Evolutionary conservation across 2,888 invertebrate species (phyloP).

Genomic region (Drosophila barbarae): DNA sequence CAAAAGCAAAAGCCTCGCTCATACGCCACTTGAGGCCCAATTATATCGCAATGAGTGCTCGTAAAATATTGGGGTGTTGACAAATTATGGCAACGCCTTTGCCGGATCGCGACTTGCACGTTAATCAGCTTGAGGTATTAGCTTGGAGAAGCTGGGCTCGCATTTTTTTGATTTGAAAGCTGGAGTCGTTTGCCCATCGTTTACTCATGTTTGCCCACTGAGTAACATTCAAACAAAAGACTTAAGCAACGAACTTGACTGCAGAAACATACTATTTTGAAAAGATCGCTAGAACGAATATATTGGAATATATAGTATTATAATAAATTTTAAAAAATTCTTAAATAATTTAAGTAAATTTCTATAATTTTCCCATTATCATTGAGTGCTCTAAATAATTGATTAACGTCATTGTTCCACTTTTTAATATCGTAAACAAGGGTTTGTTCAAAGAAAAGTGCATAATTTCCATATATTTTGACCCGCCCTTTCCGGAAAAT

Average conservation of each 20-base stretch:
- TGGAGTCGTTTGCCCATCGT: no score
- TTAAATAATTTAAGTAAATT: neutral
- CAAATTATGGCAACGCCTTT: conserved; percentile 77
- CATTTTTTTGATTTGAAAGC: no score
- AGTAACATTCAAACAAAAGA: conserved; percentile 65
- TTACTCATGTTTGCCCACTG: no score
- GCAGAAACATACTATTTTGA: no score
- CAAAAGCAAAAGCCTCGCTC: conserved; percentile 20
- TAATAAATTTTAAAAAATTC: neutral
- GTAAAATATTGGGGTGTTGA: conserved; percentile 77
- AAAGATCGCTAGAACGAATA: no score
- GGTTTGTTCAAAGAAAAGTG: neutral
- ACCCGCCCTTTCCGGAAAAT: conserved; percentile 9
- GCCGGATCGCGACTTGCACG: conserved; percentile 51
- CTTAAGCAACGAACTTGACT: conserved; percentile 71
- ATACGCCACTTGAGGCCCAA: conserved; percentile 54
- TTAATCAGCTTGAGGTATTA: conserved; percentile 43
- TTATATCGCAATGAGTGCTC: conserved; percentile 73
- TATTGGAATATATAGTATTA: no score
- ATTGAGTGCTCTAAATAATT: neutral
- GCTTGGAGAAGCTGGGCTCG: no score
- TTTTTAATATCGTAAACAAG: neutral
- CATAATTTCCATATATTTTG: neutral
- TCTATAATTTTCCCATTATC: neutral
- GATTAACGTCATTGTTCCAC: neutral